phyloP scores from a whole-genome alignment of 2,113 vertebrate genomes.

The Oreochromis tanganicae region DNA sequence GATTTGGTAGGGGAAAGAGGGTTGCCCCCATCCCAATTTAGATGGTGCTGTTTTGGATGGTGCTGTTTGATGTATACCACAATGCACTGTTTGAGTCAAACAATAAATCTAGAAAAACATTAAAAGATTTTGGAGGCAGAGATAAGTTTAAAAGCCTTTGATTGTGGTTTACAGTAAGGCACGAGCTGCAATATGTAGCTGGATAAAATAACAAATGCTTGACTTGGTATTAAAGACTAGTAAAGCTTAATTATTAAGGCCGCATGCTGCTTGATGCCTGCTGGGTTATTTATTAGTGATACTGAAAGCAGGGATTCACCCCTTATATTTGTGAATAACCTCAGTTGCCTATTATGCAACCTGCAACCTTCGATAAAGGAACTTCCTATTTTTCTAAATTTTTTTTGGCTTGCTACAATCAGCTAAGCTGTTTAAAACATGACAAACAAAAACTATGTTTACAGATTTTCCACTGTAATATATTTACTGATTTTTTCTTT shows the following conservation, averaged over 20 bases:
- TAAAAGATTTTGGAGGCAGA: background rate
- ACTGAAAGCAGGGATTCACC: background rate
- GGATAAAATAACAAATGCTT: background rate
- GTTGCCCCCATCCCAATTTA: background rate
- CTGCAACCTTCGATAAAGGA: background rate
- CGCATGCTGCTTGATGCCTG: background rate
- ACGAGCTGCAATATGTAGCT: background rate
- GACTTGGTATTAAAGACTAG: background rate
- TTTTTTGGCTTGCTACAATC: background rate
- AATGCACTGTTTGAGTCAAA: background rate
- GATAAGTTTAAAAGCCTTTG: background rate
- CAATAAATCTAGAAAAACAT: background rate
- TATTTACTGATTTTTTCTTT: background rate
- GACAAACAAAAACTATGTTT: background rate
- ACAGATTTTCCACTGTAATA: fast-evolving
- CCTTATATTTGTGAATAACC: background rate
- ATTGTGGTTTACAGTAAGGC: background rate
- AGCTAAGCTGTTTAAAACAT: background rate
- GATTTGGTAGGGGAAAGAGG: background rate
- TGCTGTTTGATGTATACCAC: constrained; percentile 4
- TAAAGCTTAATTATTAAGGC: background rate
- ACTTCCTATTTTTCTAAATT: background rate
- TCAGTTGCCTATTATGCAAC: background rate
- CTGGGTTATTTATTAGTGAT: background rate
- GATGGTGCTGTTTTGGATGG: constrained; percentile 4